Evolutionary conservation across 2,888 invertebrate genomes (phyloP), one percentile per base, ranked within the genome.

Genomic region (Clepsis dumicolana): DNA sequence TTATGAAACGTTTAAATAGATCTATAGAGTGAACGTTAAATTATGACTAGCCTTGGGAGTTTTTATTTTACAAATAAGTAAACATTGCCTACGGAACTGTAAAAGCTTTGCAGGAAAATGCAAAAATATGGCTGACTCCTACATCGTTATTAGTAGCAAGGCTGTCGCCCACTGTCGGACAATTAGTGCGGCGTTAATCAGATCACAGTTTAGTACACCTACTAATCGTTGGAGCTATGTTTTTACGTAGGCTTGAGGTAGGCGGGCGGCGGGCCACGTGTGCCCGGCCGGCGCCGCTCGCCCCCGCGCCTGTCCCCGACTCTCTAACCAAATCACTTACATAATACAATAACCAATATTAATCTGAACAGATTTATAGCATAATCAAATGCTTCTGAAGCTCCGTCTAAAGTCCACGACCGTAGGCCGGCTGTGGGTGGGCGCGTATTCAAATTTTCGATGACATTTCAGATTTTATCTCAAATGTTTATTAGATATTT

Each of bases 101-200:
- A 64, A 54, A 21, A 29, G 24, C 24, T 62, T 24, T n/a, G 41
- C 10, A 41, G 35, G 56, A 67, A 62, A 63, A 67, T 67, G 67
- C 57, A 63, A 63, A 67, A 29, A 44, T 68, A 64, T 68, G 50
- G 73, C 72, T 64, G 27, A 74, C 75, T 73, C 80, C 80, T 74
- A 81, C 81, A 44, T 52, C 44, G 56, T 64, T 69, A 62, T 71
- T 67, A 69, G 70, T 64, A 75, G 73, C 81, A 82, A 81, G 84
- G 82, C 74, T 75, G 70, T 76, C 79, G 77, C 85, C 86, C 82
- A 83, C 85, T 57, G 63, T 57, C 59, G 50, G 44, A 59, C 75
- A 77, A 78, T 79, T 81, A 76, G 75, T 70, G 57, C 59, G 74
- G 77, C 71, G 77, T 76, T 78, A 79, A 79, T 79, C 77, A 75